A percentile compares a stretch with the other conserved stretches of the same genome.
These are phyloP conservation scores for Rhynchophorus ferrugineus DNA, from an alignment of 1,140 invertebrate genomes.

Conservation along the genomic window DNA sequence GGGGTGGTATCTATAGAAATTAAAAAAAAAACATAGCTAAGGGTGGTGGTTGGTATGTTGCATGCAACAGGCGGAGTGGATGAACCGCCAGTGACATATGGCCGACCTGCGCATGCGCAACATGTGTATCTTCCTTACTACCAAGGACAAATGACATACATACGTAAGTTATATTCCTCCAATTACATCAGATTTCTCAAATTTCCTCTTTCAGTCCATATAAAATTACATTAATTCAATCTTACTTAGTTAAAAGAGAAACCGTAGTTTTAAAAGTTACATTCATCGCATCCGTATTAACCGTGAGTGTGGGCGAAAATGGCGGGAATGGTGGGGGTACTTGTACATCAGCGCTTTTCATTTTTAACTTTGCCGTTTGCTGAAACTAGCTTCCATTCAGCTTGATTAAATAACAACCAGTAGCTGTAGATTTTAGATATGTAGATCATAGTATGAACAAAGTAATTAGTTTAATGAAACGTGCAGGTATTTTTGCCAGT, in stretches of 20 bases:
- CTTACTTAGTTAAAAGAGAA: too few species aligned
- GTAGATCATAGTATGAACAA: too few species aligned
- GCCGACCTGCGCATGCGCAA: constrained; percentile 64
- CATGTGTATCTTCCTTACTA: constrained; percentile 73
- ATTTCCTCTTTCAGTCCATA: too few species aligned
- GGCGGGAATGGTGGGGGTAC: background rate
- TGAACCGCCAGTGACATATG: constrained; percentile 45
- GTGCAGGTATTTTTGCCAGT: too few species aligned
- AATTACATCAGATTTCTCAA: constrained; percentile 2
- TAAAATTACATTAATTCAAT: too few species aligned
- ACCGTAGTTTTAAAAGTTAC: too few species aligned
- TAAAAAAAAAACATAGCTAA: constrained; percentile 19
- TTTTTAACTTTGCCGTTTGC: background rate
- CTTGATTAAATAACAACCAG: background rate
- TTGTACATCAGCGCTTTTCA: background rate
- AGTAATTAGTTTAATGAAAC: too few species aligned
- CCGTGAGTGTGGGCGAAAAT: too few species aligned
- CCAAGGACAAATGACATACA: constrained; percentile 67
- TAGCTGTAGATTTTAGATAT: background rate
- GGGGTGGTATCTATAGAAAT: too few species aligned
- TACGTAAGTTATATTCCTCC: constrained; percentile 56
- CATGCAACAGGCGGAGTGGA: constrained; percentile 40
- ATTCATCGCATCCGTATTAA: too few species aligned
- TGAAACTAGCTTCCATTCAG: background rate
- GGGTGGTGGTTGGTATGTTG: constrained; percentile 37